phyloP scores from a whole-genome alignment of 1,140 invertebrate genomes.

The Oreohelix idahoensis region DNA sequence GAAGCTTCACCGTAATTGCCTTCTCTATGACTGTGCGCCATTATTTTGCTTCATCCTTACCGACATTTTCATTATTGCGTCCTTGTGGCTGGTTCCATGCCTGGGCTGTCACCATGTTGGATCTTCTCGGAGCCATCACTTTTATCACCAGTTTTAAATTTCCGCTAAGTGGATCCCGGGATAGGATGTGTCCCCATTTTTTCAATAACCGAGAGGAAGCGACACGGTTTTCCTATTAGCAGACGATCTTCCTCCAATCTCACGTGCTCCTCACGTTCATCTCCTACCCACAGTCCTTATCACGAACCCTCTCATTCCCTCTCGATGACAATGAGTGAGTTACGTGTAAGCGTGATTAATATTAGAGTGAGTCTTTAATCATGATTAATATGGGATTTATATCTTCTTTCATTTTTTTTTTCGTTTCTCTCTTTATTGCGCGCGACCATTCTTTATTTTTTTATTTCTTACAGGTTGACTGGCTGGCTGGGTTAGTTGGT shows the following conservation, averaged over 20 bases:
- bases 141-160: slow-evolving; percentile 10
- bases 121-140: background rate
- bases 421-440: background rate
- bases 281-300: background rate
- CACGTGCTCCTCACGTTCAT: background rate
- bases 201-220: background rate
- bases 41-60: background rate
- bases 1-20: background rate
- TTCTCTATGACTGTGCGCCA: no score
- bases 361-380: background rate
- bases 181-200: background rate
- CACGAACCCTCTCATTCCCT: background rate
- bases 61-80: background rate
- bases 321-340: background rate
- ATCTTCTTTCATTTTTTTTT: background rate
- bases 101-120: background rate
- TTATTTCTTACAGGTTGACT: no score
- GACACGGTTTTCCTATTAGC: background rate
- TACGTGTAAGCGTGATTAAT: background rate
- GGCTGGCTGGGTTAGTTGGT: no score
- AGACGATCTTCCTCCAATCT: background rate
- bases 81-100: background rate
- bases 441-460: no score
- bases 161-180: slow-evolving; percentile 2
- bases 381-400: background rate